Evolutionary conservation across 2,888 invertebrate species (phyloP).

Genomic region (Homarus gammarus): DNA sequence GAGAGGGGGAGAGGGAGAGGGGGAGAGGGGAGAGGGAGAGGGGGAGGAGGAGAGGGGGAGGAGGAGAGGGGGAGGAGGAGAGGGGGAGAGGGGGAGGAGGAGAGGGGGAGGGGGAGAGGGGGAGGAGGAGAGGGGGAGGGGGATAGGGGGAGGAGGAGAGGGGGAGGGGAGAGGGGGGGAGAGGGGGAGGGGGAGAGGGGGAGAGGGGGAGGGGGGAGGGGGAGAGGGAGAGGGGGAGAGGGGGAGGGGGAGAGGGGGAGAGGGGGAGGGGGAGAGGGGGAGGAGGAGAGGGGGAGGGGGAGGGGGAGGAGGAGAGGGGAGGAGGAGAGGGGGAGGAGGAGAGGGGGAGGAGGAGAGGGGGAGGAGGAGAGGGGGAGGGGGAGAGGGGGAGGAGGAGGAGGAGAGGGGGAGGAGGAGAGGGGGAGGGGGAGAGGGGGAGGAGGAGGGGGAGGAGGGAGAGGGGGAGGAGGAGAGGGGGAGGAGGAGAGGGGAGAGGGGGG

Average conservation of each 20-base stretch:
- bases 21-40: background rate
- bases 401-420: background rate
- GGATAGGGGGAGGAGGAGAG: background rate
- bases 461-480: no score
- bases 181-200: background rate
- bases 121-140: no score
- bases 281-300: no score
- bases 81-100: background rate
- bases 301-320: background rate
- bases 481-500: no score
- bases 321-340: background rate
- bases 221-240: background rate
- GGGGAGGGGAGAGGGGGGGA: background rate
- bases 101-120: background rate
- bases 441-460: background rate
- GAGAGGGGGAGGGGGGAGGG: background rate
- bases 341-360: no score
- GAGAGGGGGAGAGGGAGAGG: constrained; percentile 5
- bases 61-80: background rate
- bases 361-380: no score
- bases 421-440: no score
- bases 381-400: background rate
- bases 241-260: no score
- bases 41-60: background rate
- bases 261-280: no score